These are phyloP conservation scores for Syrmaticus mikado DNA, from an alignment of 2,113 vertebrate genomes.

Conservation along the genomic window DNA sequence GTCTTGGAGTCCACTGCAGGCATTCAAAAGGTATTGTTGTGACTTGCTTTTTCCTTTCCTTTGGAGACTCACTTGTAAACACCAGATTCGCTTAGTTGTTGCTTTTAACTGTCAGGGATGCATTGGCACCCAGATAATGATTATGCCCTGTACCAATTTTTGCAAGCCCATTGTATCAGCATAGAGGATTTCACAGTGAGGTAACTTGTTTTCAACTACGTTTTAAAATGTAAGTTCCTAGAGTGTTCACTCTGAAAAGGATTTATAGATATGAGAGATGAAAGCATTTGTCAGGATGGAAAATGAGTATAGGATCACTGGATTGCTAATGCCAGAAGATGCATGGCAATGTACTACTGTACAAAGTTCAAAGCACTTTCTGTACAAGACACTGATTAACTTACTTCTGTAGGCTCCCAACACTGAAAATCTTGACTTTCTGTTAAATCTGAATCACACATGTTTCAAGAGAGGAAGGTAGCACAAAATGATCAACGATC, in stretches of 20 bases:
- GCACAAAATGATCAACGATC: neutral
- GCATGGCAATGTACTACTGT: neutral
- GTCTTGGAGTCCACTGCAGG: slow-evolving; percentile 94
- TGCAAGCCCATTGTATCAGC: neutral
- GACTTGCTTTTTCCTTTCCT: neutral
- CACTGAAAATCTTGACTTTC: neutral
- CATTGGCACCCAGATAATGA: neutral
- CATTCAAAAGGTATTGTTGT: slow-evolving; percentile 89
- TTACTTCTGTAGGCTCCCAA: neutral
- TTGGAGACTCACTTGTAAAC: neutral
- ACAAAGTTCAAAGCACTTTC: neutral
- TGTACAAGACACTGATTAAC: neutral
- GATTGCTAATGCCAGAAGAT: neutral
- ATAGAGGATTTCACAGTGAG: neutral
- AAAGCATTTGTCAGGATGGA: neutral
- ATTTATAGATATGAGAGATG: neutral
- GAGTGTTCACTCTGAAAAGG: slow-evolving; percentile 8
- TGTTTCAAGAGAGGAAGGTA: neutral
- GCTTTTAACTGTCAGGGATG: neutral
- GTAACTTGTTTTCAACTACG: neutral
- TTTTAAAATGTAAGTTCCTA: neutral
- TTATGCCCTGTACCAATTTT: neutral
- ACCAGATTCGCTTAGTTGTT: neutral
- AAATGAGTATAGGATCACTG: neutral
- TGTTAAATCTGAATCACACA: neutral